Base-by-base conservation (phyloP, 1,140 invertebrate genomes). In the Oedothorax gibbosus region DNA sequence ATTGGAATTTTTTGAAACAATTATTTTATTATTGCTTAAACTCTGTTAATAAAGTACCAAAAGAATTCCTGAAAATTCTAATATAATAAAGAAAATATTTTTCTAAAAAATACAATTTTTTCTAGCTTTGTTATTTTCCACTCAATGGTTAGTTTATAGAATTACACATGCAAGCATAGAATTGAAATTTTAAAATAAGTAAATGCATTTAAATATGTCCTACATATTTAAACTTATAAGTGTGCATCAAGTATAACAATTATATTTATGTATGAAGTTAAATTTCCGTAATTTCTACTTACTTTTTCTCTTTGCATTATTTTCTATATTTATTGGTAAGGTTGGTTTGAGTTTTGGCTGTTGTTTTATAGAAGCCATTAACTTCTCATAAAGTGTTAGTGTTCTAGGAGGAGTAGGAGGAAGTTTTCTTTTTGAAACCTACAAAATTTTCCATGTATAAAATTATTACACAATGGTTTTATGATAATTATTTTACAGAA, bases 351-450 rank as follows among this genome's bases (percentile, higher is more conserved):
- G 68, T 57, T 85, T 86, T 65, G 92, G 93, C 65, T 96, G 95
- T 87, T 95, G 92, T 87, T 95, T 93, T 86, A 98, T 98, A 79
- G 96, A 96, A 82, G 96, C 94, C 91, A 99, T 93, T 0, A 99
- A 91, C 87, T 94, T 92, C 91, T 99, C 97, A 83, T 96, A 92
- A 0, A 96, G 93, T 14, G 95, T 95, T 11, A 93, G 92, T 79
- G 93, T 92, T 66, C 93, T 92, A 56, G 93, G 92, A 14, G 93
- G 91, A 9, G 93, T 93, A 12, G 95, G 94, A 51, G 90, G 90
- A 87, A 98, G 89, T 89, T 96, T 94, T 73, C 97, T 92, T 83
- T 98, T 96, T 9, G 95, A 95, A n/a, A 94, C 95, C 96, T 97
- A 88, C 2, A 69, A 35, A 51, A 89, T 60, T 68, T 69, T 15